Base-by-base conservation (phyloP, 30 jellyfish, hydroid and myxozoan species). In the Hydractinia echinata region DNA sequence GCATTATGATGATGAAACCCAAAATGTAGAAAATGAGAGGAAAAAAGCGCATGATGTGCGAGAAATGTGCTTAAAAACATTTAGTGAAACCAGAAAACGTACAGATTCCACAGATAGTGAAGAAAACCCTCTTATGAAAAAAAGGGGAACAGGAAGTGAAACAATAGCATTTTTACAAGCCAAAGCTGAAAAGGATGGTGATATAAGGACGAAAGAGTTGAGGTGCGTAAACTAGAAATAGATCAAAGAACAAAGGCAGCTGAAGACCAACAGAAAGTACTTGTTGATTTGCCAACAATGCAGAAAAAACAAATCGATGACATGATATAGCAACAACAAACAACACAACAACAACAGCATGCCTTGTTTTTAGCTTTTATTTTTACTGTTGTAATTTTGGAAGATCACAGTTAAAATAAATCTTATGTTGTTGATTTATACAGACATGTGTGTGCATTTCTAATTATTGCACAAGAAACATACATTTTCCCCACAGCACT, bases 381-480 rank as follows among this genome's bases (percentile, higher is more conserved):
- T 58, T 30, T 16, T 72, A 21, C 55, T 73, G 51, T 8, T 61
- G 49, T 19, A 87, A 73, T 5, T 83, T 20, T 53, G 93, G 96
- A 18, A 89, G 96, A 53, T 77, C 54, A 19, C 82, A 13, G 13
- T 52, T 85, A 72, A 88, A 77, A 77, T 19, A 88, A n/a, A 11
- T 72, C 62, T 76, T 94, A 48, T 10, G 93, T 88, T 19, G 79
- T 82, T 50, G 79, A 76, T 13, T 88, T 86, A 81, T 82, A 82
- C 72, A 83, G 78, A 66, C 96, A 83, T 15, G 86, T 84, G 58
- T 54, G 67, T 54, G 97, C 95, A 84, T 89, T 89, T 5, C 87
- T 54, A 7, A 89, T 70, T 44, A 89, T 21, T 53, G 96, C 91
- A 76, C 95, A 89, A 64, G 81, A 82, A 16, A 18, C 61, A 54